These are phyloP conservation scores for Tachycineta bicolor DNA, from an alignment of 2,113 vertebrate species.

Conservation along the genomic window DNA sequence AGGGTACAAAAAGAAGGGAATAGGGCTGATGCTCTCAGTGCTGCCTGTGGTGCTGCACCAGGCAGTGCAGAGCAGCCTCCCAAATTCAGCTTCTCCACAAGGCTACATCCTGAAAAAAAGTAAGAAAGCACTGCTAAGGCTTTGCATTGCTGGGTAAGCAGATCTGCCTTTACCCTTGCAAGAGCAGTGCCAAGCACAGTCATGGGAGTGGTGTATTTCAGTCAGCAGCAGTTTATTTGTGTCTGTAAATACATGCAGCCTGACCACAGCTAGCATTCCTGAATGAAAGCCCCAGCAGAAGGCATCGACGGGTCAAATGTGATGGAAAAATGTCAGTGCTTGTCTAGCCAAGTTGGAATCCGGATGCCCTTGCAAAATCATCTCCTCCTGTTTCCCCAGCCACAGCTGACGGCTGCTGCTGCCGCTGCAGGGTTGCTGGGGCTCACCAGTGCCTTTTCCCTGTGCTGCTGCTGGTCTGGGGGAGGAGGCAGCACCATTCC, in stretches of 20 bases:
- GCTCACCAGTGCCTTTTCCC: not conserved
- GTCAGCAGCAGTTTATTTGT: conserved; percentile 42
- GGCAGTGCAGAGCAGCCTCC: not conserved
- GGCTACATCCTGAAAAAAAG: not conserved
- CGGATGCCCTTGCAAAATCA: conserved; percentile 19
- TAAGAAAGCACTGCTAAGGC: not conserved
- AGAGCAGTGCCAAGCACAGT: not conserved
- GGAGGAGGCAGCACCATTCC: not conserved
- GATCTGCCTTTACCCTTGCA: not conserved
- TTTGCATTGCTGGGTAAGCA: not conserved
- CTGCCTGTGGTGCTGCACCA: not conserved
- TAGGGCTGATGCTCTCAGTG: not conserved
- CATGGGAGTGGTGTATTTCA: conserved; percentile 34
- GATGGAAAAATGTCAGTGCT: conserved; percentile 27
- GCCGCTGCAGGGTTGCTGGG: not conserved
- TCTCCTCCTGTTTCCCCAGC: not conserved
- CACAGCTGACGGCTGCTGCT: not conserved
- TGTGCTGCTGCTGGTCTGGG: not conserved
- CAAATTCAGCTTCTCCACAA: not conserved
- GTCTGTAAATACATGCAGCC: conserved; percentile 9
- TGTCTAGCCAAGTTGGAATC: conserved; percentile 16
- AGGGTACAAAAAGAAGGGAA: not conserved
- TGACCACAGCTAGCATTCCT: conserved; percentile 53
- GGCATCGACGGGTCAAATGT: not conserved
- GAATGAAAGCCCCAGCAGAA: not conserved